Evolutionary conservation across 2,888 invertebrate species (phyloP), one percentile per base, ranked within the genome.

Genomic region (Stramonita haemastoma): DNA sequence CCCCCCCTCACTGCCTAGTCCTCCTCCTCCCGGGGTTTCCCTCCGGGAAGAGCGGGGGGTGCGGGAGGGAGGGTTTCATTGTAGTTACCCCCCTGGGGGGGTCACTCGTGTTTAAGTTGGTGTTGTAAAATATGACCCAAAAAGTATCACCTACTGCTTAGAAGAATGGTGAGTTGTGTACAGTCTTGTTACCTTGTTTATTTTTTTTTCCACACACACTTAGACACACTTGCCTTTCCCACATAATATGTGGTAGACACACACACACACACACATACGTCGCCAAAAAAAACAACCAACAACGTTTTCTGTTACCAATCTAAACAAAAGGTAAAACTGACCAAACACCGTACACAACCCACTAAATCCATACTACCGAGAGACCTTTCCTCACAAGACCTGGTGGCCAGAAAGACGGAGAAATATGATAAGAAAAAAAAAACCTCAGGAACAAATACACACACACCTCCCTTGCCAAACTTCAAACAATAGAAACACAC

Each of bases 41-140:
- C 60, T 57, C 32, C 57, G 29, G 29, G 86, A 57, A 66, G 86
- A 66, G 86, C 4, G 19, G 4, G 86, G 86, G 32, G 86, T 15
- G 60, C 66, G 86, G 86, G 60, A 83, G 81, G 81, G 86, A 66
- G 66, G 86, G 86, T 32, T 66, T 86, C 86, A 86, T 86, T 60
- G 66, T 8, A 26, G 1, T 0, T 2, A 5, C 0, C 22, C n/a
- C 26, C 17, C 0, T 13, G 36, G 46, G 2, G 46, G 22, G 36
- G 36, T 22, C 26, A 36, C 4, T 4, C 22, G 26, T 36, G 22
- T 46, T 8, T 17, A 1, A 6, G 19, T 17, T 22, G 36, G 36
- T 6, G 32, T 32, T 6, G 60, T 15, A 8, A 22, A 2, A 1
- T 2, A 15, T 60, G 60, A 8, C 1, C 1, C 6, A 60, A 22